A percentile compares a stretch with the other conserved stretches of the same genome.
Evolutionary conservation across 1,140 invertebrate species (phyloP).

Genomic region (Fopius arisanus): DNA sequence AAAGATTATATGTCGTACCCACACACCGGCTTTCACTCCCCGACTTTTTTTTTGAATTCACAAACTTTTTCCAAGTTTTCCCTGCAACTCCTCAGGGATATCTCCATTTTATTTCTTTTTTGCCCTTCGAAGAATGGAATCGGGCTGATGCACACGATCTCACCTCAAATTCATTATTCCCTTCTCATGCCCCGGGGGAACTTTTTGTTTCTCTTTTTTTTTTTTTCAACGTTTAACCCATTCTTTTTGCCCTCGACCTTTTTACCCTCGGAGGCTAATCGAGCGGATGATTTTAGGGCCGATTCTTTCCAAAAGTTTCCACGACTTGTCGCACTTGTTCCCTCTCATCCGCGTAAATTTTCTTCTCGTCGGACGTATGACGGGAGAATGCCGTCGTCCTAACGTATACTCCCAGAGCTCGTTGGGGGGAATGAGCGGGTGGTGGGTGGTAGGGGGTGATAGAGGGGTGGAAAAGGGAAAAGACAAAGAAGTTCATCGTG

Average conservation of each 20-base stretch:
- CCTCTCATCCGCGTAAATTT: no score
- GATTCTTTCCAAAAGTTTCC: neutral
- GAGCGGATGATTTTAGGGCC: neutral
- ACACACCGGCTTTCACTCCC: neutral
- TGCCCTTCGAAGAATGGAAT: neutral
- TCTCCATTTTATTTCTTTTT: neutral
- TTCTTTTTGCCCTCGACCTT: no score
- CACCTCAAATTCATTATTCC: neutral
- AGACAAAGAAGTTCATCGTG: slow-evolving; percentile 54
- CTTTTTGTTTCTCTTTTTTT: no score
- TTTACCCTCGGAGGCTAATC: neutral
- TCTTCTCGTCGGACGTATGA: neutral
- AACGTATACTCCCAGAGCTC: neutral
- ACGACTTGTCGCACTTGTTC: no score
- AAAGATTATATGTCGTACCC: neutral
- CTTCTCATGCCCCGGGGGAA: neutral
- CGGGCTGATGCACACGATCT: neutral
- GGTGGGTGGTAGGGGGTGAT: slow-evolving; percentile 25
- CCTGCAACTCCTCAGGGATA: neutral
- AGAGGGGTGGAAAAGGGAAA: no score
- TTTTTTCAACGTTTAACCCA: neutral
- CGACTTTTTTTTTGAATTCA: neutral
- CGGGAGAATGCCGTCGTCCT: neutral
- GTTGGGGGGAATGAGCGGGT: neutral
- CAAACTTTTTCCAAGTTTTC: neutral